Conservation (phyloP, 2,113 vertebrate genomes). For the Aptenodytes forsteri region DNA sequence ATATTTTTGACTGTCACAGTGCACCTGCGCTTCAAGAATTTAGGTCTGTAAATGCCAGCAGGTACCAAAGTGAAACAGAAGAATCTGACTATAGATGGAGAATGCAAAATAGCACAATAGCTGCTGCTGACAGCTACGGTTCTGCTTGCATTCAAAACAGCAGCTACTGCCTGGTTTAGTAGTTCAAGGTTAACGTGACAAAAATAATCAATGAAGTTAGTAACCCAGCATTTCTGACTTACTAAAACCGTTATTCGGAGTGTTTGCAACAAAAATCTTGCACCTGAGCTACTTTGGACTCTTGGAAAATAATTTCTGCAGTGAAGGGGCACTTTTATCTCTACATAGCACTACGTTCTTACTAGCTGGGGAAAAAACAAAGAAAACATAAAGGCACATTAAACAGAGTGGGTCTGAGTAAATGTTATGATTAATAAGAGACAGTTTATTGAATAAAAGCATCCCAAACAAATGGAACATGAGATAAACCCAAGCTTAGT, state of each 20-base stretch:
- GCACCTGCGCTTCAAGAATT: neutral
- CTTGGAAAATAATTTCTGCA: neutral
- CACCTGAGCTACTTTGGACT: neutral
- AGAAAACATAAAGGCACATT: neutral
- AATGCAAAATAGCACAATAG: neutral
- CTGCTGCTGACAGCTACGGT: neutral
- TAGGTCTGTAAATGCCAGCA: neutral
- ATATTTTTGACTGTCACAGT: neutral
- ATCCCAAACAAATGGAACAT: conserved; percentile 14
- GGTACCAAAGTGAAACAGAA: neutral
- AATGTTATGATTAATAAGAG: conserved; percentile 17
- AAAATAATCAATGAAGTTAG: conserved; percentile 40
- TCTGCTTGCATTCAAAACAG: neutral
- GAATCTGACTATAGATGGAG: neutral
- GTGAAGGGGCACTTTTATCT: neutral
- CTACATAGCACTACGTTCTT: neutral
- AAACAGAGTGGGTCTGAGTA: neutral
- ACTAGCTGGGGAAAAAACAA: no score
- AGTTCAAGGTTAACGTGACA: conserved; percentile 53
- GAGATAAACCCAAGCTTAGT: conserved; percentile 20
- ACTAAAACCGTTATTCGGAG: neutral
- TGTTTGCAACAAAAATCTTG: neutral
- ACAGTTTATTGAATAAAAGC: conserved; percentile 27
- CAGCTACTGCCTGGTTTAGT: neutral
- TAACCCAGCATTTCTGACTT: neutral